Evolutionary conservation across 2,888 invertebrate species (phyloP), one percentile per base, ranked within the genome.

Genomic region (Hofmannophila pseudospretella): DNA sequence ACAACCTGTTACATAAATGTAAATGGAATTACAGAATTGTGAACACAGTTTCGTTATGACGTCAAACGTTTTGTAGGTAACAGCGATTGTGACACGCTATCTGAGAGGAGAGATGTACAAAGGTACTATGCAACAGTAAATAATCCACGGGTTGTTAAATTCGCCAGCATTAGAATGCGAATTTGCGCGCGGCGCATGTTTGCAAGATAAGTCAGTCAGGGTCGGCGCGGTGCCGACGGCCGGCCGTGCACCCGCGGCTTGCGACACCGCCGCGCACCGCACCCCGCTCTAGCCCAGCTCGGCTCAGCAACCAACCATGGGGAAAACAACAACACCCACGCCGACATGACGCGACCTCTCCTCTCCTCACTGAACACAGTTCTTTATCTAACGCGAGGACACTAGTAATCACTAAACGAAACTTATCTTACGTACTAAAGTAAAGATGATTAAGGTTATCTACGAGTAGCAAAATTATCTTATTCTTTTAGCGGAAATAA

Each of bases 201-300:
- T 68, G 77, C 70, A 72, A 82, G 82, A 80, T 84, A 86, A 85
- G 85, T 86, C 79, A 85, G 86, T 86, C 86, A 86, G 85, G 85
- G 86, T 85, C 85, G 85, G 57, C 61, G 72, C 77, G 79, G 84
- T 80, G 85, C 85, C 84, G 85, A 82, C 72, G 85, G 72, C 82
- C 85, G 85, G 81, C 86, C 86, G 62, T 85, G 85, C 82, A 82
- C 85, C 80, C 82, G 79, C 58, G 58, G 59, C 60, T 58, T 56
- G 44, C 57, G 36, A 46, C 51, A 45, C 41, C 45, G 49, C 47
- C 38, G 45, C 37, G 28, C 39, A 40, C 42, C 10, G 34, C 37
- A 26, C 39, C 35, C 54, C 45, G 33, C 54, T 40, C 34, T 53
- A 44, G 33, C 54, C 49, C 54, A 12, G 12, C 30, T 20, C 28